These are phyloP conservation scores for Argopecten irradians DNA, from an alignment of 1,140 invertebrate species.

Conservation along the genomic window DNA sequence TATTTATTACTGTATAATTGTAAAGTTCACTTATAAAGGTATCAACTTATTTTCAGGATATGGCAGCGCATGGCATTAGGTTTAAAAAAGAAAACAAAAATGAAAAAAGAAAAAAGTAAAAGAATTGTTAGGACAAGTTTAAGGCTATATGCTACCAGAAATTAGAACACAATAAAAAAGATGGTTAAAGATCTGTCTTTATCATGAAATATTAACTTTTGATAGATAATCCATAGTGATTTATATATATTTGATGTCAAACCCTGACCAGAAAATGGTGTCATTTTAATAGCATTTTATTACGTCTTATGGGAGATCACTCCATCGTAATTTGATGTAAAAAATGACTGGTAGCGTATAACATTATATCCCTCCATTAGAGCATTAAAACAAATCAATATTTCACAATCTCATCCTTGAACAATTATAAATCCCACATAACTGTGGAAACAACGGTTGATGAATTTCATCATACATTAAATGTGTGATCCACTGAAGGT, in stretches of 20 bases:
- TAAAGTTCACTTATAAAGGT: too few relatives aligned
- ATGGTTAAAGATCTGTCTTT: too few relatives aligned
- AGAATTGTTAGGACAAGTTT: background rate
- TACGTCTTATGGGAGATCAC: background rate
- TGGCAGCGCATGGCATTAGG: background rate
- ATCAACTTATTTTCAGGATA: too few relatives aligned
- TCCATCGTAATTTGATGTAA: background rate
- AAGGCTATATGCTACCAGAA: background rate
- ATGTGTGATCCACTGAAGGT: background rate
- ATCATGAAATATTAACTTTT: too few relatives aligned
- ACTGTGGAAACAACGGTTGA: background rate
- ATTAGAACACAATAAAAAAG: background rate
- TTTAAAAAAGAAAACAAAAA: background rate
- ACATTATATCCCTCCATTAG: background rate
- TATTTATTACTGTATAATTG: too few relatives aligned
- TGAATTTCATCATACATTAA: constrained; percentile 19
- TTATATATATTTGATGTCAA: too few relatives aligned
- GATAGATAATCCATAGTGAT: too few relatives aligned
- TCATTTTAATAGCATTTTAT: background rate
- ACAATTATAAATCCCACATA: constrained; percentile 4
- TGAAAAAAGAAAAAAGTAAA: background rate
- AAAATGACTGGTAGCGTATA: background rate
- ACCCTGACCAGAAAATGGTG: too few relatives aligned
- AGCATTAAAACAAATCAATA: background rate
- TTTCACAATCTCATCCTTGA: background rate